A percentile compares a stretch with the other conserved stretches of the same genome.
These are phyloP conservation scores for Sturnira hondurensis DNA, from an alignment of 2,113 vertebrate genomes.

Conservation along the genomic window DNA sequence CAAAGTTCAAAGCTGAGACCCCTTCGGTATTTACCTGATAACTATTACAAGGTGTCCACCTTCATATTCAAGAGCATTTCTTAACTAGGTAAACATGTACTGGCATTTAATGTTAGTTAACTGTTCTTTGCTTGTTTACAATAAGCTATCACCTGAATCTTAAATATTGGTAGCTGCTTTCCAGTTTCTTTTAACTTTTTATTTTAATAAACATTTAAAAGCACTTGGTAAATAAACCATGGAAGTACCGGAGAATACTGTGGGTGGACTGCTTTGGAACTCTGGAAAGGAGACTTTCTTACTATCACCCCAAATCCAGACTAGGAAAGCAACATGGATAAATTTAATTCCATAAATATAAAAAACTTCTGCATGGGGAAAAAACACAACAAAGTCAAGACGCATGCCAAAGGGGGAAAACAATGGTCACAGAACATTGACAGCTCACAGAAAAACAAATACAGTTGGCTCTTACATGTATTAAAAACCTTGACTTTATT, in stretches of 20 bases:
- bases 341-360: neutral
- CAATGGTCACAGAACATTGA: neutral
- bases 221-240: neutral
- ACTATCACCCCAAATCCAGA: neutral
- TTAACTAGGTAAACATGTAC: neutral
- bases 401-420: neutral
- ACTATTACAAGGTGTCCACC: neutral
- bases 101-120: neutral
- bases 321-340: neutral
- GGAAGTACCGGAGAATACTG: neutral
- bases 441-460: neutral
- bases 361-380: neutral
- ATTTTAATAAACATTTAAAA: constrained; percentile 42
- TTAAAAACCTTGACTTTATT: neutral
- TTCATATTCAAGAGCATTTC: neutral
- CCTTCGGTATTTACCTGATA: neutral
- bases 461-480: neutral
- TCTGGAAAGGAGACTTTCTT: neutral
- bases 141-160: neutral
- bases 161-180: neutral
- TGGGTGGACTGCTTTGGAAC: neutral
- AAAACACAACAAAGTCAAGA: neutral
- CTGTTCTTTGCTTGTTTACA: neutral
- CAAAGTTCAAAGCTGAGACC: neutral
- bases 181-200: constrained; percentile 1